phyloP scores from a whole-genome alignment of 2,888 invertebrate species.

The Vandiemenella viatica region DNA sequence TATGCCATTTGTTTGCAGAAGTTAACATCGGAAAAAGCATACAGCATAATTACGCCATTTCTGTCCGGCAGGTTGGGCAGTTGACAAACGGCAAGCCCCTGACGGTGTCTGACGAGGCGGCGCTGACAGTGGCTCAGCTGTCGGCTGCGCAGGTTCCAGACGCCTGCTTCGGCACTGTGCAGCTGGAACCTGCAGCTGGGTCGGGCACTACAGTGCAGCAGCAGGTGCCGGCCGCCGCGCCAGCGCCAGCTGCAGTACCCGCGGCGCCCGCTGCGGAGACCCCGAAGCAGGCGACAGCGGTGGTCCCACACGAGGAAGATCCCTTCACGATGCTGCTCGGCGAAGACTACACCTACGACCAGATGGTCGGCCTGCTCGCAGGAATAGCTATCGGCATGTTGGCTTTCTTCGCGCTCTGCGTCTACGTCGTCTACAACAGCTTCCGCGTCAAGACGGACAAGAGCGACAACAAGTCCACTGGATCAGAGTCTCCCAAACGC shows the following conservation, averaged over 20 bases:
- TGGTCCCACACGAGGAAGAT: not conserved
- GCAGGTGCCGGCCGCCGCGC: not conserved
- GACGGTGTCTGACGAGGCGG: not conserved
- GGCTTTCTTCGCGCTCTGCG: not conserved
- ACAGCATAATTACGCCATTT: no score
- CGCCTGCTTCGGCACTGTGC: not conserved
- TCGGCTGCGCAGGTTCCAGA: no score
- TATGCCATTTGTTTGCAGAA: no score
- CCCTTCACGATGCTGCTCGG: not conserved
- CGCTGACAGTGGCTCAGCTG: not conserved
- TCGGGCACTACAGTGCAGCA: not conserved
- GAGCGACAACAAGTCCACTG: no score
- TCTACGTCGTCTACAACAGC: not conserved
- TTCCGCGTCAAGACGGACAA: no score
- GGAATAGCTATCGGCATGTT: not conserved
- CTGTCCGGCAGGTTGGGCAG: not conserved
- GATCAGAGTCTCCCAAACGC: no score
- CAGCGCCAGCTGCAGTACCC: not conserved
- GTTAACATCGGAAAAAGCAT: no score
- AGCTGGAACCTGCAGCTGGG: no score
- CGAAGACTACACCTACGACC: not conserved
- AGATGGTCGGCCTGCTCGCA: not conserved
- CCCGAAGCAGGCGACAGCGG: not conserved
- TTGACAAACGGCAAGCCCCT: not conserved
- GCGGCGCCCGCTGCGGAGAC: no score